Evolutionary conservation across 30 jellyfish, hydroid and myxozoan species (phyloP).

Genomic region (Pelagia noctiluca): DNA sequence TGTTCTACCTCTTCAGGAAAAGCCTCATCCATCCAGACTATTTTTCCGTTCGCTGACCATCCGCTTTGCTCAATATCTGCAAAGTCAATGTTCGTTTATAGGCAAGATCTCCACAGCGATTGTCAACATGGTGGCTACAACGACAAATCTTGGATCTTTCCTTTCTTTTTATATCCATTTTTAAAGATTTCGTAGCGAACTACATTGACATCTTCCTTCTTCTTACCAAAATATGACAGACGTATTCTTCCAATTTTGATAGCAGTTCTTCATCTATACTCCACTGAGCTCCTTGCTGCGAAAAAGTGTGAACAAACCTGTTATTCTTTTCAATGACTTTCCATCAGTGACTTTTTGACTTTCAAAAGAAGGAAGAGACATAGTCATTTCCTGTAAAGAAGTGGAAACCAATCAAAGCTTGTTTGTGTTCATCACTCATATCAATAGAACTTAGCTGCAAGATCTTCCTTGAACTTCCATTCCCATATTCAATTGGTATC

Average conservation of each 20-base stretch:
- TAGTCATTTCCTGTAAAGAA: constrained; percentile 16
- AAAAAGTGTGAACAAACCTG: too few relatives aligned
- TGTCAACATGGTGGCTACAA: background rate
- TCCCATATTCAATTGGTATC: background rate
- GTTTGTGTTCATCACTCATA: constrained; percentile 29
- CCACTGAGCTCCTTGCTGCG: too few relatives aligned
- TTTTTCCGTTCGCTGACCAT: constrained; percentile 42
- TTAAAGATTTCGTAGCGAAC: background rate
- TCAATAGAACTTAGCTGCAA: constrained; percentile 19
- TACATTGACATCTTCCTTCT: background rate
- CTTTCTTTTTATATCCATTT: background rate
- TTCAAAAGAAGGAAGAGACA: constrained; percentile 25
- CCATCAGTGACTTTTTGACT: constrained; percentile 17
- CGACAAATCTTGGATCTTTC: background rate
- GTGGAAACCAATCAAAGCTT: constrained; percentile 30
- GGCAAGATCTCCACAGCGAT: constrained; percentile 28
- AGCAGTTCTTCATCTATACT: too few relatives aligned
- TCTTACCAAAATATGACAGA: too few relatives aligned
- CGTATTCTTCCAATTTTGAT: too few relatives aligned
- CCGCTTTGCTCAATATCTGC: constrained; percentile 49
- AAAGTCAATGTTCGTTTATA: constrained; percentile 36
- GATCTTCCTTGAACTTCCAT: constrained; percentile 9
- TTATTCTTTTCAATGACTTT: background rate
- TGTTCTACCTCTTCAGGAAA: constrained; percentile 44
- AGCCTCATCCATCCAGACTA: too few relatives aligned